Evolutionary conservation across 2,888 invertebrate species (phyloP), one percentile per base, ranked within the genome.

Genomic region (Odontothrips loti): DNA sequence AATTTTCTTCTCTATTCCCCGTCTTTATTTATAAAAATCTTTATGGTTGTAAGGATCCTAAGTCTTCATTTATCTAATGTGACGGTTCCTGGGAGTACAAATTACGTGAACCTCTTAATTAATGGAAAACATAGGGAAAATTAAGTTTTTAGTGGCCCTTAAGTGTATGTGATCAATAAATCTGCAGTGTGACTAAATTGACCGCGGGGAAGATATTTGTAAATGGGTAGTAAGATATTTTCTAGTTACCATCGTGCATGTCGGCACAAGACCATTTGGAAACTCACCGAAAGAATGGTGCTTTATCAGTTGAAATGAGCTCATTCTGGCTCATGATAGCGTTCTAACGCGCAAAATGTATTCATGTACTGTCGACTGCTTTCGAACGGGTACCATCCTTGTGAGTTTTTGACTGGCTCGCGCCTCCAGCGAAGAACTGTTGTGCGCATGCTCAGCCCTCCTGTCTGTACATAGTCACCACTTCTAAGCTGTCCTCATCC

Each of bases 41-140:
- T 43, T 43, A 6, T 75, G 68, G 68, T 75, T 75, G 68, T 75
- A 75, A 27, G 68, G 23, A 27, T 23, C 23, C 68, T 75, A 75
- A 75, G 68, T 75, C 68, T 27, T 58, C 58, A 58, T 20, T 58
- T 58, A 17, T 58, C 68, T 75, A 27, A 75, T 75, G n/a, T 75
- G 68, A 75, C 27, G 68, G 68, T 75, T 75, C 68, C 68, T 75
- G 68, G 68, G 68, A 75, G 68, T 75, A 75, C 68, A 75, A 75
- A 75, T 23, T 12, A 27, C 12, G 68, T 75, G 27, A 27, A 75
- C 68, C 68, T 75, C 27, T 23, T 58, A 27, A 27, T 27, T 27
- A 27, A 75, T 27, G 68, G 58, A 58, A 43, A 58, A 15, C 58
- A 15, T 58, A 20, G 11, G 17, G 58, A 6, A 58, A 58, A 58